phyloP scores from a whole-genome alignment of 2,113 vertebrate species.

The Mus spicilegus region DNA sequence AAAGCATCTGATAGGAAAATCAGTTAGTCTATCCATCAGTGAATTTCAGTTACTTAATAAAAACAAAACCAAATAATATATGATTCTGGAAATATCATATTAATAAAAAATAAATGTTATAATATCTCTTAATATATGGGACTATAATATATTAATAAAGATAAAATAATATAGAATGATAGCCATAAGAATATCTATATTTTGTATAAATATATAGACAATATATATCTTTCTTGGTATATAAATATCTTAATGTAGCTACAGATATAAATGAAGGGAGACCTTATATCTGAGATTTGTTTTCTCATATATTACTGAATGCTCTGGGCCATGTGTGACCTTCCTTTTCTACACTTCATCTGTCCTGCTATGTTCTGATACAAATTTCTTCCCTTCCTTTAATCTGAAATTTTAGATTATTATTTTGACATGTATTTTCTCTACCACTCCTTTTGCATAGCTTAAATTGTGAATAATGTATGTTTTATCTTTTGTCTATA shows the following conservation, averaged over 20 bases:
- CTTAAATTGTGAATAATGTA: not conserved
- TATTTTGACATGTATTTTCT: not conserved
- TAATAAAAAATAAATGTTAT: not conserved
- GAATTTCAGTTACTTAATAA: not conserved
- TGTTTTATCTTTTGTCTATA: not conserved
- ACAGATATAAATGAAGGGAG: not conserved
- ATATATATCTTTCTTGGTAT: not conserved
- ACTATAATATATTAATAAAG: not conserved
- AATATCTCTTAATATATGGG: not conserved
- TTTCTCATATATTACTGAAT: not conserved
- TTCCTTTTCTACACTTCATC: not conserved
- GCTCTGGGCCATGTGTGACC: accelerated
- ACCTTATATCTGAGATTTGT: not conserved
- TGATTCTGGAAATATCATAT: not conserved
- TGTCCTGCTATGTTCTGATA: not conserved
- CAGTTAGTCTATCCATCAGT: too few relatives aligned
- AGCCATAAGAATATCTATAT: not conserved
- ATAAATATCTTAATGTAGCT: not conserved
- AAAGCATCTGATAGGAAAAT: not conserved
- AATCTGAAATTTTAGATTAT: not conserved
- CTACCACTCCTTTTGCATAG: not conserved
- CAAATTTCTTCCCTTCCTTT: not conserved
- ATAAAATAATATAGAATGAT: not conserved
- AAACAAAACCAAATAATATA: not conserved
- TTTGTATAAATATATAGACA: not conserved